phyloP scores from a whole-genome alignment of 1,140 invertebrate species.

The Coptotermes formosanus region DNA sequence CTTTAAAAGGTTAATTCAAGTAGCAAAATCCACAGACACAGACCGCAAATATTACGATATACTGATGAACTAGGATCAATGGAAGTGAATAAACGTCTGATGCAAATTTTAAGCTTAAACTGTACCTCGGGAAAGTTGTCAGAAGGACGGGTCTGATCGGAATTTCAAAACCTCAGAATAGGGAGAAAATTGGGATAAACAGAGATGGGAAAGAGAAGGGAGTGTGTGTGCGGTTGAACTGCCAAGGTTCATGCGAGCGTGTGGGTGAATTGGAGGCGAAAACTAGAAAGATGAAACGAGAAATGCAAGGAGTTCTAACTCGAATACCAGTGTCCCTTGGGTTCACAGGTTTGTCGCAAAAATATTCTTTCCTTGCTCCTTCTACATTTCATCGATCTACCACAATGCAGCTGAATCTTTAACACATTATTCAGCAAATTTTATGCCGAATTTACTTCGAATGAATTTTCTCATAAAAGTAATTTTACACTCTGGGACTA shows the following conservation, averaged over 20 bases:
- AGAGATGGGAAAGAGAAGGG: not conserved
- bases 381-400: not conserved
- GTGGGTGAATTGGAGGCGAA: not conserved
- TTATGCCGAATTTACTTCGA: too few species aligned
- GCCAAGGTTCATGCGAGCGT: not conserved
- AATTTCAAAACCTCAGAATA: constrained; percentile 1
- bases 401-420: not conserved
- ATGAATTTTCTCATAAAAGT: too few species aligned
- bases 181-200: constrained; percentile 1
- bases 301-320: not conserved
- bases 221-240: not conserved
- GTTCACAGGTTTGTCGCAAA: not conserved
- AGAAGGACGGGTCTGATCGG: not conserved
- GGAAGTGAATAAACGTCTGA: not conserved
- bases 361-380: not conserved
- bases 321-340: not conserved
- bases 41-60: too few species aligned
- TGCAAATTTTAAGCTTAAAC: not conserved
- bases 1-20: too few species aligned
- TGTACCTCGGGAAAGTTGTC: not conserved
- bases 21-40: too few species aligned
- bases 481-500: too few species aligned
- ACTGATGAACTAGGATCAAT: too few species aligned
- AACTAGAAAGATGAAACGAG: not conserved
- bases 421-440: too few species aligned